A percentile compares a stretch with the other conserved stretches of the same genome.
Conservation (phyloP, 2,797 vertebrate genomes). For the Anolis apletophallus region DNA sequence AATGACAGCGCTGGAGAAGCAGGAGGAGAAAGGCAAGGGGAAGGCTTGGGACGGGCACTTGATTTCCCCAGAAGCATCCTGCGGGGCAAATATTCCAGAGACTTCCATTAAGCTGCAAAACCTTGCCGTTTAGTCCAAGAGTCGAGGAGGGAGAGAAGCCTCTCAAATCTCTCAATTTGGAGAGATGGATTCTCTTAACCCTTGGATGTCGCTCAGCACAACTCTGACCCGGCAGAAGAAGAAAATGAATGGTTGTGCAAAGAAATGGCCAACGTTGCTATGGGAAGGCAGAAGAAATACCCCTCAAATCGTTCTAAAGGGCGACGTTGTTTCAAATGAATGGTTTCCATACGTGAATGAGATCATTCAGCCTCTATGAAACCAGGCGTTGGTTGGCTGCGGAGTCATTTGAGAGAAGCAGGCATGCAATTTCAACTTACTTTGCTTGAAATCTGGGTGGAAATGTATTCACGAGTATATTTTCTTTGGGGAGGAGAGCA, state of each 20-base stretch:
- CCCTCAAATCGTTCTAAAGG: slow-evolving; percentile 42
- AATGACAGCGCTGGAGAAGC: slow-evolving; percentile 65
- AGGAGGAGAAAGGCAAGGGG: slow-evolving; percentile 50
- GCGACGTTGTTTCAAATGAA: slow-evolving; percentile 55
- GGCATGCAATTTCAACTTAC: too few relatives aligned
- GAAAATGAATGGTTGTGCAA: slow-evolving; percentile 70
- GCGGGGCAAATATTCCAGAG: slow-evolving; percentile 74
- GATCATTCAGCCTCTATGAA: background rate
- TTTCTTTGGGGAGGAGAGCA: too few relatives aligned
- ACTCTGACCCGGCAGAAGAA: slow-evolving; percentile 48
- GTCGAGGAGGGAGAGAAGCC: background rate
- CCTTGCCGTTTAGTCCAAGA: slow-evolving; percentile 60
- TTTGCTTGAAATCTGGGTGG: too few relatives aligned
- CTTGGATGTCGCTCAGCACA: slow-evolving; percentile 48
- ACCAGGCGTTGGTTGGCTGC: too few relatives aligned
- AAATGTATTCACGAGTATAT: too few relatives aligned
- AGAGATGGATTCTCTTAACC: slow-evolving; percentile 67
- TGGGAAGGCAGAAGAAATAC: slow-evolving; percentile 56
- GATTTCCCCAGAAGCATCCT: slow-evolving; percentile 72
- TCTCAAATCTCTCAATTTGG: slow-evolving; percentile 61
- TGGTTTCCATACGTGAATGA: background rate
- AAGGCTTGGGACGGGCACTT: slow-evolving; percentile 47
- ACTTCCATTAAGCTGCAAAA: slow-evolving; percentile 76
- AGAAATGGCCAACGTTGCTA: slow-evolving; percentile 77
- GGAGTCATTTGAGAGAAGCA: too few relatives aligned